Percentiles rank a stretch among this genome's conserved stretches.
Conservation (phyloP, 2,113 vertebrate species). For the Dunckerocampus dactyliophorus region DNA sequence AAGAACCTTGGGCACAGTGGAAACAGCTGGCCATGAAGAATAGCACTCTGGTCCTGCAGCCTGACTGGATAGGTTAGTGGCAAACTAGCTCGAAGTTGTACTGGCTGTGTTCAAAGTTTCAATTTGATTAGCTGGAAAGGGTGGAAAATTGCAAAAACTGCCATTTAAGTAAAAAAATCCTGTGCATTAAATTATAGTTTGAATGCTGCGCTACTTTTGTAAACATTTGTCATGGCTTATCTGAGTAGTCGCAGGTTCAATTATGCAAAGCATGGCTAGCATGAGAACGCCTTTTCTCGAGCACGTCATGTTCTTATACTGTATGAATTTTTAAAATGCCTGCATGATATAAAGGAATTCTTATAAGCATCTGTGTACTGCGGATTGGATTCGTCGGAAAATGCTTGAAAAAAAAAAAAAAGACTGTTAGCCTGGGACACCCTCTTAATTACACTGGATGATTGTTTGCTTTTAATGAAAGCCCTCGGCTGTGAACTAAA, state of each 20-base stretch:
- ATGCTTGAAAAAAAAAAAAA: background rate
- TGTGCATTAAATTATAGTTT: too few species aligned
- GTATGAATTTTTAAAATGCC: background rate
- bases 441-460: background rate
- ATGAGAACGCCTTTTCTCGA: constrained; percentile 10
- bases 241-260: background rate
- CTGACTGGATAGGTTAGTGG: too few species aligned
- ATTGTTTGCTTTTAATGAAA: constrained; percentile 10
- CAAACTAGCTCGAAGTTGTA: too few species aligned
- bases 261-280: constrained; percentile 6
- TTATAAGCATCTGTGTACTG: background rate
- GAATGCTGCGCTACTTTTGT: background rate
- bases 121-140: too few species aligned
- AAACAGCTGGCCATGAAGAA: too few species aligned
- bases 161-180: too few species aligned
- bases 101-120: too few species aligned
- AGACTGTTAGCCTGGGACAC: background rate
- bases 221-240: background rate
- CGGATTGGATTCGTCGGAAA: background rate
- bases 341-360: background rate
- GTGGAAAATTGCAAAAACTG: too few species aligned
- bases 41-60: too few species aligned
- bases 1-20: too few species aligned
- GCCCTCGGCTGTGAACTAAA: background rate
- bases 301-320: background rate